phyloP scores from a whole-genome alignment of 1,140 invertebrate species.

The Pinna nobilis region DNA sequence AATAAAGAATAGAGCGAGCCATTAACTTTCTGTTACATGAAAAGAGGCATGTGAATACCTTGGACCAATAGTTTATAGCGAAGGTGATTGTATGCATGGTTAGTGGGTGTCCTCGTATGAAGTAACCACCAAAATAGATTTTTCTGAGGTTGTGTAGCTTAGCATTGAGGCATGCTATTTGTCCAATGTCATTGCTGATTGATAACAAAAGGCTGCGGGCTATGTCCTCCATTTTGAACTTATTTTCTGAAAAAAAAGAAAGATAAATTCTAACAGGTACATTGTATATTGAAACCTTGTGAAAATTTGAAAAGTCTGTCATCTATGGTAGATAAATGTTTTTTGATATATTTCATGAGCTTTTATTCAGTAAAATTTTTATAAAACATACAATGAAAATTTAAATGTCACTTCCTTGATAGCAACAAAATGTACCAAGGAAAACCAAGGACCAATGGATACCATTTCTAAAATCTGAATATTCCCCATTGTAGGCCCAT shows the following conservation, averaged over 20 bases:
- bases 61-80: conserved; percentile 86
- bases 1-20: background rate
- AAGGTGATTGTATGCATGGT: conserved; percentile 86
- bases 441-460: too few relatives aligned
- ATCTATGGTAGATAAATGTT: too few relatives aligned
- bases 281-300: too few relatives aligned
- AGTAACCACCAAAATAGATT: conserved; percentile 87
- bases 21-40: background rate
- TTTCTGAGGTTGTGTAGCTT: conserved; percentile 76
- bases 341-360: too few relatives aligned
- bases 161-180: conserved; percentile 84
- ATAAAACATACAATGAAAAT: too few relatives aligned
- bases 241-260: conserved; percentile 43
- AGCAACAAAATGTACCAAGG: too few relatives aligned
- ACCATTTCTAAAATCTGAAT: too few relatives aligned
- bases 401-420: too few relatives aligned
- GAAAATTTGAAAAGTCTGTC: too few relatives aligned
- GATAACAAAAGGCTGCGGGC: conserved; percentile 83
- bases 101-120: conserved; percentile 84
- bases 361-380: too few relatives aligned
- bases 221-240: conserved; percentile 80
- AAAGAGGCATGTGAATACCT: conserved; percentile 68
- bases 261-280: too few relatives aligned
- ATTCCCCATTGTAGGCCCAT: too few relatives aligned
- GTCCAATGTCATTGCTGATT: conserved; percentile 87